These are phyloP conservation scores for Semicossyphus pulcher DNA, from an alignment of 2,113 vertebrate genomes.

Conservation along the genomic window DNA sequence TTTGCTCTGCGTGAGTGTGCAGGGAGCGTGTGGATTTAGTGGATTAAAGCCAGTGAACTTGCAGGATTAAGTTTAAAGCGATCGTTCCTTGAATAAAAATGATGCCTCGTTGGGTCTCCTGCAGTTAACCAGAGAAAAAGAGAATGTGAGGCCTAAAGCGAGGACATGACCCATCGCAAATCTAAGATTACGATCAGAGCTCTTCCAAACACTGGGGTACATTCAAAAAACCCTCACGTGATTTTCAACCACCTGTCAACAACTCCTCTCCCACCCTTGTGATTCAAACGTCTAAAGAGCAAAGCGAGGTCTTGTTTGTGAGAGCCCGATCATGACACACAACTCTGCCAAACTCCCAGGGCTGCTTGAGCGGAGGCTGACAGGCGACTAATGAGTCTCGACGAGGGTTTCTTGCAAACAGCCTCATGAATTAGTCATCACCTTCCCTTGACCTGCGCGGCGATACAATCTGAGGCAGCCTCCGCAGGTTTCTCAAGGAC, in stretches of 20 bases:
- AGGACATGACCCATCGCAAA: conserved; percentile 8
- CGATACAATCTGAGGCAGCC: conserved; percentile 58
- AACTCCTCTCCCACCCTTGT: conserved; percentile 22
- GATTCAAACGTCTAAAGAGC: conserved; percentile 24
- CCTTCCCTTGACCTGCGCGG: conserved; percentile 53
- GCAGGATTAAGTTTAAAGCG: neutral
- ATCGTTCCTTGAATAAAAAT: neutral
- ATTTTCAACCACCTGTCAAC: neutral
- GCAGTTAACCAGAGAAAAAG: neutral
- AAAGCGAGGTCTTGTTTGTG: conserved; percentile 50
- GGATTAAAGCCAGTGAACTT: neutral
- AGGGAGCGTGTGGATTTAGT: neutral
- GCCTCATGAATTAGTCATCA: conserved; percentile 69
- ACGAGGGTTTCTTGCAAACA: conserved; percentile 32
- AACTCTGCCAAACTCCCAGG: conserved; percentile 22
- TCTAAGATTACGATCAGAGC: conserved; percentile 22
- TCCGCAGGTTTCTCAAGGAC: conserved; percentile 37
- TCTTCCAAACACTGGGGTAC: conserved; percentile 9
- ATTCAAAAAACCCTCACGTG: neutral
- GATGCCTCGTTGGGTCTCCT: neutral
- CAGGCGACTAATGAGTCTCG: conserved; percentile 63
- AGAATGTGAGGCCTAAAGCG: neutral
- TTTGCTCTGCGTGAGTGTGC: no score
- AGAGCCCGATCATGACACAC: conserved; percentile 35
- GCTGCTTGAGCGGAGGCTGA: conserved; percentile 39